Evolutionary conservation across 2,113 vertebrate species (phyloP).

Genomic region (Sebastes fasciatus): DNA sequence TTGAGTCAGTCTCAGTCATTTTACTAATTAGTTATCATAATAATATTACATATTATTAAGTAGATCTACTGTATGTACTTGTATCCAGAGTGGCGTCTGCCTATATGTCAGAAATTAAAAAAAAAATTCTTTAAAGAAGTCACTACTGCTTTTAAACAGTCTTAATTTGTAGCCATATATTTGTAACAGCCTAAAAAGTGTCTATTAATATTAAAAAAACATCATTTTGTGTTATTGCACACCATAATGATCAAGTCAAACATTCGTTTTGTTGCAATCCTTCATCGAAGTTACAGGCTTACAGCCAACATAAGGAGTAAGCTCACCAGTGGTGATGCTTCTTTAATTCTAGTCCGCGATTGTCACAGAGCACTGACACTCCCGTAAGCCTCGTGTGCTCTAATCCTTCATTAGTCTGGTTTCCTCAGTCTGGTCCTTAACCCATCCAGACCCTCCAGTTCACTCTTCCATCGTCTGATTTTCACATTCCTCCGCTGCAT

Average conservation of each 20-base stretch:
- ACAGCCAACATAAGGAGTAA: constrained; percentile 15
- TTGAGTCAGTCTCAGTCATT: background rate
- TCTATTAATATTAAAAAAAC: background rate
- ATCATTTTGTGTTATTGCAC: background rate
- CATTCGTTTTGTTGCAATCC: background rate
- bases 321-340: constrained; percentile 23
- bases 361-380: constrained; percentile 40
- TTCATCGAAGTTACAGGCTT: background rate
- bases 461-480: constrained; percentile 39
- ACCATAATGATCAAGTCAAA: background rate
- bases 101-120: background rate
- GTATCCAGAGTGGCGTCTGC: background rate
- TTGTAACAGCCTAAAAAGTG: background rate
- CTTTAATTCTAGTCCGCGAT: constrained; percentile 52
- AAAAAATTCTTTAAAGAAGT: background rate
- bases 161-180: background rate
- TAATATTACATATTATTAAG: background rate
- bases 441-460: constrained; percentile 26
- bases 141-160: background rate
- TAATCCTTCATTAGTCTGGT: constrained; percentile 81
- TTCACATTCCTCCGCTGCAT: constrained; percentile 45
- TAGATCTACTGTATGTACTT: background rate
- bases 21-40: background rate
- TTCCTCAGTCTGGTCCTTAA: constrained; percentile 58
- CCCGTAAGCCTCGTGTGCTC: constrained; percentile 51